A percentile compares a stretch with the other conserved stretches of the same genome.
These are phyloP conservation scores for Bombus pyrosoma DNA, from an alignment of 1,140 invertebrate genomes.

Conservation along the genomic window DNA sequence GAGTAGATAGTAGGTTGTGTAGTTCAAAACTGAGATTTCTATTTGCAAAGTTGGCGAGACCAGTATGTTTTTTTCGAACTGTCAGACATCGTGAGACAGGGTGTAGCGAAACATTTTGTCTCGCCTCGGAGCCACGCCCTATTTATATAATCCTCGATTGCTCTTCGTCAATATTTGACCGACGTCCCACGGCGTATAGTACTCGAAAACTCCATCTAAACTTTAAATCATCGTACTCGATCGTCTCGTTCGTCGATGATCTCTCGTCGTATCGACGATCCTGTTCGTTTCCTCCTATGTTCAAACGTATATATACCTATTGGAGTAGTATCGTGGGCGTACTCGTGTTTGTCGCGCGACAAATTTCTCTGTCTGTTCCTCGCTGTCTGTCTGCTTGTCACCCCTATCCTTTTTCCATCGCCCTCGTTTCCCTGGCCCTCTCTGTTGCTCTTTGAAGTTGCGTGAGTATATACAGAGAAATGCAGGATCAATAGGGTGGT, in stretches of 20 bases:
- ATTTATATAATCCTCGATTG: neutral
- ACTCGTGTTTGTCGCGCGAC: neutral
- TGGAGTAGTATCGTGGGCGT: neutral
- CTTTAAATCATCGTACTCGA: neutral
- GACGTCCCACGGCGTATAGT: neutral
- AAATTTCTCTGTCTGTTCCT: slow-evolving; percentile 14
- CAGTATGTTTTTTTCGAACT: neutral
- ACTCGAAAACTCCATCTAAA: neutral
- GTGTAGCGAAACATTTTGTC: neutral
- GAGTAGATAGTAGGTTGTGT: neutral
- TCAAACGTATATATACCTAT: neutral
- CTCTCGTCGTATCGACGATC: neutral
- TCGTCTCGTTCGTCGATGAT: neutral
- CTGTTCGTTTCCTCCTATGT: neutral
- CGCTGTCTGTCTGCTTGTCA: slow-evolving; percentile 6
- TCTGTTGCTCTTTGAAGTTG: slow-evolving; percentile 45
- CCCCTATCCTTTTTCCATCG: neutral
- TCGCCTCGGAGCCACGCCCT: neutral
- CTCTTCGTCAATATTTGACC: slow-evolving; percentile 28
- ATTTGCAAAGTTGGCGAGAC: neutral
- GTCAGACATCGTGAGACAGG: neutral
- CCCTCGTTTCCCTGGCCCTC: slow-evolving; percentile 4
- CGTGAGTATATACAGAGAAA: slow-evolving; percentile 68
- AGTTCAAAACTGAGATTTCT: neutral
- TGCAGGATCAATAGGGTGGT: slow-evolving; percentile 76